Evolutionary conservation across 2,888 invertebrate species (phyloP), one percentile per base, ranked within the genome.

Genomic region (Amphipoea lucens): DNA sequence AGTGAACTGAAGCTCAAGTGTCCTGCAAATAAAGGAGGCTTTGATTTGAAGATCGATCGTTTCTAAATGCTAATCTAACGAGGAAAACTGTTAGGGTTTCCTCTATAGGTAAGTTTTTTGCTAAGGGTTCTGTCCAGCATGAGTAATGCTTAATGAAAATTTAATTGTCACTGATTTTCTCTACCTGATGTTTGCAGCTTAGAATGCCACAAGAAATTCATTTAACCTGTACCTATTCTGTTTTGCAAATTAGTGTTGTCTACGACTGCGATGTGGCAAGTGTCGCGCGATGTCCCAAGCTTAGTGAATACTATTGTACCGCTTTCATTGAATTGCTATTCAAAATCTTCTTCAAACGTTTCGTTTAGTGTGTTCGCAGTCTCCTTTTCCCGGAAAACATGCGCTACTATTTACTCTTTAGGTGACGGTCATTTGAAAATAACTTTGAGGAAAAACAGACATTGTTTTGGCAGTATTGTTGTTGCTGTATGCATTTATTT

Each of bases 11-110:
- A 82, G 23, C 45, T 57, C 29, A 60, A 84, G 54, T 74, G 29
- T 60, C 42, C 20, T 68, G 45, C 17, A 51, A 69, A 69, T 75
- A 77, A 54, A 74, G 63, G 23, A 68, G 17, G 67, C 54, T 69
- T 69, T 76, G 48, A 48, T 74, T 71, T 74, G 42, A 63, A 73
- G 54, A 85, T 69, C 40, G 29, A 73, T 67, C 4, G 62, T 57
- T 78, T 74, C 5, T 60, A n/a, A 45, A 69, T 82, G 69, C 1
- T 67, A 67, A 73, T 75, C 20, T 42, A 14, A 42, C 1, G 7
- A 79, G 85, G 84, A 85, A 85, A 85, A 83, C 36, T 65, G 42
- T 12, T 48, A 23, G 11, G 23, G 9, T 78, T 82, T 78, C 67
- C 83, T 69, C 20, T 17, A 40, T 5, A 73, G 40, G 76, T 69